These are phyloP conservation scores for Tiliacea citrago DNA, from an alignment of 2,888 invertebrate genomes.

Conservation along the genomic window DNA sequence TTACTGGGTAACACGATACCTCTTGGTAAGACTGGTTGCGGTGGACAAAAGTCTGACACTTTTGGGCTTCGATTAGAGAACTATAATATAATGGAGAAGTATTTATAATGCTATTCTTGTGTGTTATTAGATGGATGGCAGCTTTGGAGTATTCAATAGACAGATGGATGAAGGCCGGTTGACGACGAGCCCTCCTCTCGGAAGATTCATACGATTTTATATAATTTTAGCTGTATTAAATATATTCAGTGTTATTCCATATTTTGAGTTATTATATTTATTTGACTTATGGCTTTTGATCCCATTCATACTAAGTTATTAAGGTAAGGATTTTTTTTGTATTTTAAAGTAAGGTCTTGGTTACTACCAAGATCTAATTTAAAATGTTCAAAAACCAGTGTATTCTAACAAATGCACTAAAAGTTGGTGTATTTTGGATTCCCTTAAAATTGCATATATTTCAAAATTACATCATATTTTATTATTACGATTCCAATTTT, in stretches of 20 bases:
- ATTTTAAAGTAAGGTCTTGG: background rate
- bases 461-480: background rate
- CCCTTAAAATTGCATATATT: background rate
- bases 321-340: no score
- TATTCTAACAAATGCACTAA: background rate
- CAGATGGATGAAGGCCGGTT: conserved; percentile 96
- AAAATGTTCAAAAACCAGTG: background rate
- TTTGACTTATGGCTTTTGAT: conserved; percentile 53
- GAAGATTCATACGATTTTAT: conserved; percentile 82
- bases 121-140: conserved; percentile 95
- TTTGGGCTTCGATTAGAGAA: no score
- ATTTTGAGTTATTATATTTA: conserved; percentile 66
- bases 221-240: conserved; percentile 78
- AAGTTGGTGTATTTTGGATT: background rate
- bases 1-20: no score
- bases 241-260: conserved; percentile 67
- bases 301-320: conserved; percentile 28
- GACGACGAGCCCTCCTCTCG: conserved; percentile 80
- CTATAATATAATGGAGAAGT: background rate
- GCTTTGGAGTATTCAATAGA: conserved; percentile 98
- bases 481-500: background rate
- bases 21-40: no score
- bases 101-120: conserved; percentile 10
- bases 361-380: background rate
- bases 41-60: no score